Conservation (phyloP, 2,888 invertebrate genomes). For the Orthosia gothica region DNA sequence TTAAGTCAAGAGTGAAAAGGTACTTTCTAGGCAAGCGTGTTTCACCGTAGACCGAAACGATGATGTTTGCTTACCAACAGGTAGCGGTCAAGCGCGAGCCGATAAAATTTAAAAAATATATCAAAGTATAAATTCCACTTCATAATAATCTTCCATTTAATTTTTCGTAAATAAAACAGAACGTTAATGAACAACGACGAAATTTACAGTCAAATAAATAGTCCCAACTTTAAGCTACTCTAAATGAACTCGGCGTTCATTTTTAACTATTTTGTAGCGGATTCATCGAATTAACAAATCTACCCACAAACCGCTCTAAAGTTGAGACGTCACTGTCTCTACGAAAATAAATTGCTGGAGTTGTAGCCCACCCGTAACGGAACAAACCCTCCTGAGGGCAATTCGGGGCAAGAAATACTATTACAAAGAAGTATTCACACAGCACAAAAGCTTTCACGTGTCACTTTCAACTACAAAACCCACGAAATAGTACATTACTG, state of each 20-base stretch:
- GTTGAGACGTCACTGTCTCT: constrained; percentile 63
- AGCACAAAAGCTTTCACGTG: constrained; percentile 28
- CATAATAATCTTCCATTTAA: neutral
- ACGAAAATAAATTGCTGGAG: constrained; percentile 61
- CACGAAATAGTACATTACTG: too few species aligned
- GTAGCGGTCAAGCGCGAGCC: too few species aligned
- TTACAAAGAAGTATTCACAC: constrained; percentile 46
- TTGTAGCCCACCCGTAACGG: constrained; percentile 49
- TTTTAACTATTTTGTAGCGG: constrained; percentile 36
- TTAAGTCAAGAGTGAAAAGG: too few species aligned
- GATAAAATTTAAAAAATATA: too few species aligned
- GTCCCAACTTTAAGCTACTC: neutral
- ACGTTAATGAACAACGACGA: neutral
- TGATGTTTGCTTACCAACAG: too few species aligned
- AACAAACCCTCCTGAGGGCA: constrained; percentile 50
- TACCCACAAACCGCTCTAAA: constrained; percentile 47
- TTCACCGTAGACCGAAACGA: too few species aligned
- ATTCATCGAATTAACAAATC: constrained; percentile 58
- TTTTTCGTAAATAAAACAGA: neutral
- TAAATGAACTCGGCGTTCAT: constrained; percentile 8
- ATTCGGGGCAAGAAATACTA: constrained; percentile 54
- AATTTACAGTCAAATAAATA: neutral
- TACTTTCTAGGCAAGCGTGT: too few species aligned
- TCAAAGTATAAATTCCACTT: neutral
- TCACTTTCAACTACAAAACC: constrained; percentile 22